Evolutionary conservation across 37 sponge, comb jelly and placozoan genomes (phyloP), one percentile per base, ranked within the genome.

Genomic region (Halisarca cf. caerulea): DNA sequence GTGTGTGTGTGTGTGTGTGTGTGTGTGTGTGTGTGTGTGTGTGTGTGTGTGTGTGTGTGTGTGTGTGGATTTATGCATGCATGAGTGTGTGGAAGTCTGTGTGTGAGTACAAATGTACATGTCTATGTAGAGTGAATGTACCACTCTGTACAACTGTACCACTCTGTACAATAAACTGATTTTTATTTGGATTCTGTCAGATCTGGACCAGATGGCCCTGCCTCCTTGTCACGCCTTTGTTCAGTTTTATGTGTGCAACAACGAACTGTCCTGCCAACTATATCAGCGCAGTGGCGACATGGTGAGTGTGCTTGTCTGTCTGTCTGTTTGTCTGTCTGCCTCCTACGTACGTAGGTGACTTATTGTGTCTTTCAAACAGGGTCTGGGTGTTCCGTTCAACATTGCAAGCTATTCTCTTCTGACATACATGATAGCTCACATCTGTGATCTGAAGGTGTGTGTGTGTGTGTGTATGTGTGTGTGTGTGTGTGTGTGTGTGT

Each of bases 341-440:
- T 47, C n/a, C 33, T 66, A 24, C 21, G 70, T 66, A 35, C 32
- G 74, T 71, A 35, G 3, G 74, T n/a, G 34, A 28, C 24, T 30
- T 41, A 38, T 38, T 35, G 15, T 44, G 78, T 77, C 20, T 44
- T n/a, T 44, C 41, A 77, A 2, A 7, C 72, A 95, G 96, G 99
- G 99, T 60, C 82, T 98, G 25, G 99, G 99, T 47, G 96, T 98
- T 3, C 99, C 99, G 0, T 98, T 98, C 92, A 98, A 98, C 79
- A 96, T 98, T 66, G 99, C 99, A 32, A 94, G 95, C 86, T 96
- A 96, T 66, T 85, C 99, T 45, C 85, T 96, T 15, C 92, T 96
- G 28, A 96, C 99, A 15, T 93, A 96, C 87, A 98, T 98, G 99
- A 92, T 98, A 59, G 99, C 99, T 38, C 95, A 96, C 71, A 84